Conservation (phyloP, 1,140 invertebrate species). For the Sitobion miscanthi region DNA sequence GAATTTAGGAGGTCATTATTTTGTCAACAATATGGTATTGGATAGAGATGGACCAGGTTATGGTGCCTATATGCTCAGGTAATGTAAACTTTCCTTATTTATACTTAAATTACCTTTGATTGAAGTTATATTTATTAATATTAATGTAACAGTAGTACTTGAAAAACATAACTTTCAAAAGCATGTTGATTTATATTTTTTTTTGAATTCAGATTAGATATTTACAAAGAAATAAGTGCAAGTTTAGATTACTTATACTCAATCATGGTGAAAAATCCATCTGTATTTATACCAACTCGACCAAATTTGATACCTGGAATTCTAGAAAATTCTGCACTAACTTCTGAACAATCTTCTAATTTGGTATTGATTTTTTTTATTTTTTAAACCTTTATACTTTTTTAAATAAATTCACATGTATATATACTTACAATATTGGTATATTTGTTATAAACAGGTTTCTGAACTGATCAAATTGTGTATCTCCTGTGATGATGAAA, state of each 20-base stretch:
- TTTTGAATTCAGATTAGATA: conserved; percentile 73
- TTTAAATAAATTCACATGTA: background rate
- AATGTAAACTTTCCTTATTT: conserved; percentile 44
- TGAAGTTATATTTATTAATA: background rate
- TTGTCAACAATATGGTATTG: conserved; percentile 79
- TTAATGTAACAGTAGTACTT: background rate
- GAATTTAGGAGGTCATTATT: conserved; percentile 86
- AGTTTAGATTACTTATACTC: conserved; percentile 79
- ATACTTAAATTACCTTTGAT: background rate
- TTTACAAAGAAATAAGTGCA: conserved; percentile 84
- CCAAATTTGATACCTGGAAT: conserved; percentile 36
- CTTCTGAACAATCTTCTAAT: conserved; percentile 38
- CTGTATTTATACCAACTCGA: conserved; percentile 19
- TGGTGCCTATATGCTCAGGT: conserved; percentile 73
- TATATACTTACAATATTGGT: background rate
- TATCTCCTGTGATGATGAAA: conserved; percentile 71
- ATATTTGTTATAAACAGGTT: conserved; percentile 31
- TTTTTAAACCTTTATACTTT: background rate
- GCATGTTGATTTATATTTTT: background rate
- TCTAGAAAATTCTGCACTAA: conserved; percentile 43
- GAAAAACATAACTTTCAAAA: background rate
- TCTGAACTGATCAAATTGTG: conserved; percentile 58
- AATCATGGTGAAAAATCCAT: conserved; percentile 50
- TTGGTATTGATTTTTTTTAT: conserved; percentile 25
- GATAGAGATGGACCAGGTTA: conserved; percentile 79